Conservation (phyloP, 2,113 vertebrate genomes). For the Catharus bicknelli region DNA sequence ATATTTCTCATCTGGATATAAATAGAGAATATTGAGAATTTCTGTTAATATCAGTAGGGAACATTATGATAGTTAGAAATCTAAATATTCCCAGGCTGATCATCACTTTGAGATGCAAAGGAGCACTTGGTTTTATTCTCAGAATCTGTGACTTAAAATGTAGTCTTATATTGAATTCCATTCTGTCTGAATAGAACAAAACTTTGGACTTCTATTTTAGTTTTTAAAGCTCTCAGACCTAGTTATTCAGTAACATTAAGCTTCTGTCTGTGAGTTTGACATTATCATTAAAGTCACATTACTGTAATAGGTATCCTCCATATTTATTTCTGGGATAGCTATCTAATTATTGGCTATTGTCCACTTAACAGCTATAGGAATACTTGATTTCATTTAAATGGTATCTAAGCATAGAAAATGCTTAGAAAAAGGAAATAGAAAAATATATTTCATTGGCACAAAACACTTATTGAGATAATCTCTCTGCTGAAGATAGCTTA, state of each 20-base stretch:
- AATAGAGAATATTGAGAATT: not conserved
- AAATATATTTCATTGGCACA: not conserved
- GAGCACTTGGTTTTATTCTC: not conserved
- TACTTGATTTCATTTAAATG: conserved; percentile 6
- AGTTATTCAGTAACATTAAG: not conserved
- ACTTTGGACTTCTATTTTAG: not conserved
- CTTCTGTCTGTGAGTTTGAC: not conserved
- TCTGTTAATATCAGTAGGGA: not conserved
- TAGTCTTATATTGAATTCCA: not conserved
- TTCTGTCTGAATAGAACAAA: not conserved
- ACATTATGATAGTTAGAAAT: not conserved
- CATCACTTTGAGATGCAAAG: not conserved
- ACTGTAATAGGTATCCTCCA: not conserved
- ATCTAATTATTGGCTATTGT: conserved; percentile 1
- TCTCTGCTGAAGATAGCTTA: not conserved
- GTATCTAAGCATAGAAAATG: not conserved
- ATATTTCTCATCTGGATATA: not conserved
- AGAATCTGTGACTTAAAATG: not conserved
- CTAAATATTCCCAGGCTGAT: conserved; percentile 4
- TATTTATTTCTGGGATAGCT: conserved; percentile 7
- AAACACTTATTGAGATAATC: not conserved
- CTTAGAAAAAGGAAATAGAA: not conserved
- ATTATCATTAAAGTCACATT: conserved; percentile 31
- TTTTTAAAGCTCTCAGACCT: not conserved
- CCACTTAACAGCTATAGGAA: not conserved